These are phyloP conservation scores for Hyposoter dolosus DNA, from an alignment of 2,888 invertebrate genomes.

Conservation along the genomic window DNA sequence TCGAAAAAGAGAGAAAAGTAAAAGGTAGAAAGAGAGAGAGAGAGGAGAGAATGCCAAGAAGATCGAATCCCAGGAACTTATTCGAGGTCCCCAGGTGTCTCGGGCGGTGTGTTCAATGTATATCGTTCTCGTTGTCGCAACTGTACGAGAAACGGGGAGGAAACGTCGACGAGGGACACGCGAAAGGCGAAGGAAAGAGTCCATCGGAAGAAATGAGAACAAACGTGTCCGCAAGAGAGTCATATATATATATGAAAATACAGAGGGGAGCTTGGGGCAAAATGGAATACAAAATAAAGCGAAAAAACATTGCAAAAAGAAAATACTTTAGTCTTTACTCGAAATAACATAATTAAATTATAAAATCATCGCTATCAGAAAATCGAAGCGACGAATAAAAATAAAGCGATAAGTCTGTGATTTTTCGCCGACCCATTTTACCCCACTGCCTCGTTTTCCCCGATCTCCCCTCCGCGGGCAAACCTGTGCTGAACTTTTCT, in stretches of 20 bases:
- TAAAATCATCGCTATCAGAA: background rate
- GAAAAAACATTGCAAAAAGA: background rate
- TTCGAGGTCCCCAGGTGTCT: conserved; percentile 66
- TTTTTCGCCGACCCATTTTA: background rate
- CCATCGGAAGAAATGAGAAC: conserved; percentile 51
- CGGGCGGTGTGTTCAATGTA: conserved; percentile 51
- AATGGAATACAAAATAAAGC: background rate
- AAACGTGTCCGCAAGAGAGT: conserved; percentile 47
- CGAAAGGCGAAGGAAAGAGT: conserved; percentile 19
- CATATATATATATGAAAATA: conserved; percentile 9
- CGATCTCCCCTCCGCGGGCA: background rate
- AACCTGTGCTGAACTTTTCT: conserved; percentile 54
- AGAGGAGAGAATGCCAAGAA: conserved; percentile 33
- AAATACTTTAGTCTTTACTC: background rate
- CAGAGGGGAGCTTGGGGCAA: background rate
- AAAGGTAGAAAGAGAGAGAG: conserved; percentile 13
- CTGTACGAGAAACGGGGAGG: conserved; percentile 28
- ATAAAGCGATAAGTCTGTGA: background rate
- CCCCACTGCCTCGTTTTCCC: background rate
- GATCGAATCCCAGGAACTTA: conserved; percentile 69
- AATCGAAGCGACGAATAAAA: background rate
- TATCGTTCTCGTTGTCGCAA: conserved; percentile 49
- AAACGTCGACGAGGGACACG: conserved; percentile 26
- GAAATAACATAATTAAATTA: background rate
- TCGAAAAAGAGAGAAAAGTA: conserved; percentile 17